Evolutionary conservation across 2,113 vertebrate species (phyloP), one percentile per base, ranked within the genome.

Genomic region (Suricata suricatta): DNA sequence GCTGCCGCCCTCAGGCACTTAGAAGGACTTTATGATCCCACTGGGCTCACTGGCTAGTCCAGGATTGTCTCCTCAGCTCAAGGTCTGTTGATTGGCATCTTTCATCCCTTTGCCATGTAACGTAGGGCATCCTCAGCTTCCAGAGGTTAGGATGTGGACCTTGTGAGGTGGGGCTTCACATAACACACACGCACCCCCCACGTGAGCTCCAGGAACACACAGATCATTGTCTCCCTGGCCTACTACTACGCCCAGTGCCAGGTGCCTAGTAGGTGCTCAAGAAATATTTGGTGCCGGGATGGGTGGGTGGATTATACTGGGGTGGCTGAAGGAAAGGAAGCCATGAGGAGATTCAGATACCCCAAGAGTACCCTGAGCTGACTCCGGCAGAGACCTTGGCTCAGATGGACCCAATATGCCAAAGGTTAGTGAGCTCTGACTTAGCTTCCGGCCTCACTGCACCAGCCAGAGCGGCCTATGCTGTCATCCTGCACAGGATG

Each of bases 401-500:
- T 79, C 71, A 2, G 63, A 74, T 80, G 31, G 47, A 10, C n/a
- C 33, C 31, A 3, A 29, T 7, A 4, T 0, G 27, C 50, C 0
- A 0, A 19, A 35, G 66, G 16, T 41, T 21, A 3, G n/a, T 38
- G 12, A 13, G 1, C 64, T 5, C 0, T 14, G 7, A 57, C 44
- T 41, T 54, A 31, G 69, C 25, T 16, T 12, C 90, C 25, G 21
- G 35, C 82, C n/a, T 69, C 2, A 0, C 10, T 2, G 1, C 33
- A 0, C 21, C 4, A 1, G 0, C 23, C 57, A 16, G 47, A 41
- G 21, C 0, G 0, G 57, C 86, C 4, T 41, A 0, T 0, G 0
- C 19, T 1, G 1, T 50, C n/a, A 23, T 29, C 6, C 33, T 17
- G 14, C 6, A 89, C 16, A 38, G 60, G 4, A 0, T 14, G 27